Base-by-base conservation (phyloP, 2,888 invertebrate genomes). In the Panorpa germanica region DNA sequence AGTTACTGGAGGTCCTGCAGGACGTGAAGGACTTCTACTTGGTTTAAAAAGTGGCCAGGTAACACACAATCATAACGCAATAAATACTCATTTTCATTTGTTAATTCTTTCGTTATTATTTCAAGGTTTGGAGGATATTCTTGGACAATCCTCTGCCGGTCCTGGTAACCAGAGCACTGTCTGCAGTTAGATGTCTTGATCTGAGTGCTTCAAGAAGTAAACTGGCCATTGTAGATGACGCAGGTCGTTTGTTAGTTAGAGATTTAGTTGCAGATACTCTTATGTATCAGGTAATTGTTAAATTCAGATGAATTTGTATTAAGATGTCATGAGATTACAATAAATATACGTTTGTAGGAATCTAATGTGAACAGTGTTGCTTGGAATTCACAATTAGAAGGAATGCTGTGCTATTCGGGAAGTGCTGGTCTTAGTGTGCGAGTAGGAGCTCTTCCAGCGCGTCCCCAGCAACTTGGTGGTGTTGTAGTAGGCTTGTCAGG, bases 331-430 rank as follows among this genome's bases (percentile, higher is more conserved):
- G 11, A 3, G 10, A 10, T 20, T 27, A 26, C 6, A 24, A 5
- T n/a, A 8, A n/a, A n/a, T n/a, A n/a, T 41, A 31, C 37, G 33
- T 38, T 32, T 36, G 29, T 43, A 76, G 66, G 82, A 85, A 48
- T 70, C 75, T 5, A 75, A 78, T 43, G 80, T 81, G 0, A 80
- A 77, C 45, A 85, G 83, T 44, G 91, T 95, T 3, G 85, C 93
- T 1, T 98, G 93, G 77, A 96, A 98, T 52, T 76, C 76, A 1
- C 76, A 82, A 45, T 80, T 85, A 47, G 90, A 95, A 44, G 85
- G 93, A 39, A 75, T 98, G 65, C 59, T 96, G 28, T 88, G 91
- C 43, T 83, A 86, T 47, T 90, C 95, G 3, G 93, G 93, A 3
- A 73, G 70, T 24, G 80, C 80, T 25, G 63, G 74, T 29, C 62